These are phyloP conservation scores for Vanessa tameamea DNA, from an alignment of 1,140 invertebrate species.

Conservation along the genomic window DNA sequence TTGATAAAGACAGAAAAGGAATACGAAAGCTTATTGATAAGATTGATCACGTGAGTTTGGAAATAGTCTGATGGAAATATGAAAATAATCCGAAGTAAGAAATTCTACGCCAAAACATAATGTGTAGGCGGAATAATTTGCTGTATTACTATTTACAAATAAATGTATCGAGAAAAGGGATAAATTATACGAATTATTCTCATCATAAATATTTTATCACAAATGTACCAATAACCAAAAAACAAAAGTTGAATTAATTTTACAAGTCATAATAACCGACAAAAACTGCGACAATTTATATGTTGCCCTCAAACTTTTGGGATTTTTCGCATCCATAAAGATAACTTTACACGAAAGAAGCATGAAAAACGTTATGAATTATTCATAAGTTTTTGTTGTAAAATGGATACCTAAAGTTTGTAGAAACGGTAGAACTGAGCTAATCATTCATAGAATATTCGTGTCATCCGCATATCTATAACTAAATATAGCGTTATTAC, in stretches of 20 bases:
- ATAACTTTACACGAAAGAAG: constrained; percentile 9
- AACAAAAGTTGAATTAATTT: no score
- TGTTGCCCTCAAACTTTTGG: not conserved
- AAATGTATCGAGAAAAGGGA: no score
- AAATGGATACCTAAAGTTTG: not conserved
- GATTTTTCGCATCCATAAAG: constrained; percentile 3
- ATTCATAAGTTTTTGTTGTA: constrained; percentile 4
- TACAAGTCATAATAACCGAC: not conserved
- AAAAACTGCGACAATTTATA: not conserved
- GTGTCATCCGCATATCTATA: not conserved
- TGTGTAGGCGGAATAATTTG: no score
- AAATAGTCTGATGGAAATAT: constrained; percentile 3
- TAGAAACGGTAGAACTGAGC: not conserved
- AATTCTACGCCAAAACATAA: not conserved
- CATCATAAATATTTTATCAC: no score
- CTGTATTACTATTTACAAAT: no score
- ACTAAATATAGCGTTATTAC: no score
- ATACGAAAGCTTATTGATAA: not conserved
- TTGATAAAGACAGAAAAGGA: not conserved
- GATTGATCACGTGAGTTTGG: not conserved
- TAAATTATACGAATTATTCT: no score
- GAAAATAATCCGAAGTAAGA: constrained; percentile 4
- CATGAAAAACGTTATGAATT: constrained; percentile 8
- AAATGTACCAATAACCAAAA: no score
- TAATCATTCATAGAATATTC: not conserved